Evolutionary conservation across 2,113 vertebrate species (phyloP), one percentile per base, ranked within the genome.

Genomic region (Irena cyanogastra): DNA sequence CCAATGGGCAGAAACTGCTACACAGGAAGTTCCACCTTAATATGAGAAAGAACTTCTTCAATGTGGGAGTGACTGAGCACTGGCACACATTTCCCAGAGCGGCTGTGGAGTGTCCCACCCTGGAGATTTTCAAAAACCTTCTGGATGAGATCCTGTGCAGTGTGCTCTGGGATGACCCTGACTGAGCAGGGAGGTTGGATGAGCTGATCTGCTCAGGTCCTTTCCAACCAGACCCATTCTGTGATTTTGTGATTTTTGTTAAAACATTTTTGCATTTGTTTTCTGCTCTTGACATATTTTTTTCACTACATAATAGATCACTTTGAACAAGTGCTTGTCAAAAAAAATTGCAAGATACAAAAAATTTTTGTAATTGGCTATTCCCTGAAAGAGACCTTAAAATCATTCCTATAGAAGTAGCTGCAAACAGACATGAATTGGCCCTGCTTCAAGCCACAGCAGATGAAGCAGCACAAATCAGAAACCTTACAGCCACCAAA

Each of bases 21-120:
- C 2, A 26, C 11, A 30, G 33, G 7, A 66, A 75, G 20, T 18
- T 74, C 19, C 28, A 31, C 20, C n/a, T 75, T 7, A 47, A 68
- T 11, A 53, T 31, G 13, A 60, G 13, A 39, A 47, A 53, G 16
- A 21, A 53, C 20, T 30, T 37, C 4, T 37, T 45, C 45, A n/a
- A 8, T n/a, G 7, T 53, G 23, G 5, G 3, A 9, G 4, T 47
- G 45, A 26, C 11, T 0, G 0, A 30, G 6, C 5, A 11, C 28
- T 53, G 13, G 9, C 6, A 52, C 23, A 66, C 5, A 4, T 12
- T 45, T 8, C 33, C 13, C 39, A n/a, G 39, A 45, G 28, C 1
- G 5, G 16, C 2, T 21, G 19, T 24, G 4, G 33, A 33, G 2
- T 26, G 4, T 39, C 16, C 4, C 11, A 74, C 23, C 3, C 16